Conservation (phyloP, 2,113 vertebrate genomes). For the Oryzias woworae region DNA sequence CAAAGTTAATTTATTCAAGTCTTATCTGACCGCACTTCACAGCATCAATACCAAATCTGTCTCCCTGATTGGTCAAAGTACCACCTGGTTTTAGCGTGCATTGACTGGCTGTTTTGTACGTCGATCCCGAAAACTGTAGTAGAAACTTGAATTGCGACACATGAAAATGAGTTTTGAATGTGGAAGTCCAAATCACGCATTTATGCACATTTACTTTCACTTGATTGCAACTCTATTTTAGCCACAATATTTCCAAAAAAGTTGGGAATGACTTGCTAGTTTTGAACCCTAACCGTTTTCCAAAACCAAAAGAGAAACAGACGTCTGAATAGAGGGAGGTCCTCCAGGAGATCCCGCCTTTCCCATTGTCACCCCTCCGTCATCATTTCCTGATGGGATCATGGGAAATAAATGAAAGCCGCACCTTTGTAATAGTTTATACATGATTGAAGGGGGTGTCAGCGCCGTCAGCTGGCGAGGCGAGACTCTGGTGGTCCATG, state of each 20-base stretch:
- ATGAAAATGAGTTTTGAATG: no score
- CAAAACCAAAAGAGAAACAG: slow-evolving; percentile 28
- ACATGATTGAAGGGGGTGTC: slow-evolving; percentile 71
- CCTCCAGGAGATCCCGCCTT: slow-evolving; percentile 58
- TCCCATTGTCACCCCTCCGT: slow-evolving; percentile 37
- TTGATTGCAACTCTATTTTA: no score
- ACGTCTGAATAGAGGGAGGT: slow-evolving; percentile 47
- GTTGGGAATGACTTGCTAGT: not conserved
- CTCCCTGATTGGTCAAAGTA: no score
- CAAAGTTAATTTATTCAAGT: no score
- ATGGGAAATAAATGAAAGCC: slow-evolving; percentile 65
- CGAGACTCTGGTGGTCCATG: slow-evolving; percentile 42
- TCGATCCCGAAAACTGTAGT: no score
- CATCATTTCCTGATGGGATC: slow-evolving; percentile 52
- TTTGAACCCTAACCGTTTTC: no score
- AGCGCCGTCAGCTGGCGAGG: slow-evolving; percentile 44
- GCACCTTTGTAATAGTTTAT: slow-evolving; percentile 64
- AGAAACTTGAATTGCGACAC: no score
- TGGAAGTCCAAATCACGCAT: no score
- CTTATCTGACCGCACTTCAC: no score
- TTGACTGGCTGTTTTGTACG: no score
- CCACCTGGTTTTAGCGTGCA: no score
- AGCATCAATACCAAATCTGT: not conserved
- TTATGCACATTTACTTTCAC: no score
- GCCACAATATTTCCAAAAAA: slow-evolving; percentile 22